Base-by-base conservation (phyloP, 1,140 invertebrate species). In the Dufourea novaeangliae region DNA sequence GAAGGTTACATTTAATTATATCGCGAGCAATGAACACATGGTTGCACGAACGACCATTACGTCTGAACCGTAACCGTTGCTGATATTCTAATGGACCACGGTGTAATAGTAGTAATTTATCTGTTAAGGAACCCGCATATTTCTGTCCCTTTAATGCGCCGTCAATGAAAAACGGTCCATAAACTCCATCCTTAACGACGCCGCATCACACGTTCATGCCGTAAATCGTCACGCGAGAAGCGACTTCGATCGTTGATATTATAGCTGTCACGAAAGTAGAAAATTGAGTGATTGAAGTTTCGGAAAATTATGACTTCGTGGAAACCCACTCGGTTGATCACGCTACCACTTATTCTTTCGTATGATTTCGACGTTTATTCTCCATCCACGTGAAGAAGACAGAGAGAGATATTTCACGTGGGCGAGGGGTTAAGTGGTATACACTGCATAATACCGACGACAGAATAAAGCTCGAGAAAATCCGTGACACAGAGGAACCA, bases 61-160 rank as follows among this genome's bases (percentile, higher is more conserved):
- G 44, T 63, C 20, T 20, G 5, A 27, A 17, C 44, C 50, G 14
- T 56, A 61, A 29, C 56, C 59, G 52, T 22, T 7, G n/a, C 7
- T 11, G 14, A 7, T 44, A 34, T 67, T 66, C 46, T 74, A 66
- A 74, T 56, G 61, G 61, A 66, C 64, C 46, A 27, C 0, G 17
- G 25, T n/a, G 22, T 41, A 66, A 73, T 73, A 54, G 20, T 41
- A 46, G 71, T 34, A 74, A 66, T 74, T 74, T 67, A 56, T 27
- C 39, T 12, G 44, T 64, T 57, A n/a, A 44, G 52, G n/a, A 56
- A 46, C 72, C 72, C 72, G 72, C 72, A 74, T 74, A 74, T 34
- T 34, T 44, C 56, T 25, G 56, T 32, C n/a, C 34, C 7, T 29
- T 54, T 73, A 27, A 66, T 22, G 25, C 6, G 50, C 32, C 71